These are phyloP conservation scores for Micronycteris hirsuta DNA, from an alignment of 2,113 vertebrate genomes.

Conservation along the genomic window DNA sequence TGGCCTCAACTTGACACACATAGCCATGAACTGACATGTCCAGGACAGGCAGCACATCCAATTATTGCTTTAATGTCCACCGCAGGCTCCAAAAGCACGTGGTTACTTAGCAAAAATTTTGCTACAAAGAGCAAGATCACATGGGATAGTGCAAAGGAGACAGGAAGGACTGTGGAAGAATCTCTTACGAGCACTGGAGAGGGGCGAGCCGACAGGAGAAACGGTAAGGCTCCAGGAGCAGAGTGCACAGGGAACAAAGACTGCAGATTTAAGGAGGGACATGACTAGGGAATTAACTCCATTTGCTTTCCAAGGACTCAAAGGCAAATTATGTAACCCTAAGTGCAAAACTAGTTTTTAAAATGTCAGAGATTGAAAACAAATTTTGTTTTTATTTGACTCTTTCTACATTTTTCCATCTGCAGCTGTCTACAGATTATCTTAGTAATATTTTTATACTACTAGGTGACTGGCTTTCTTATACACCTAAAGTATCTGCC, in stretches of 20 bases:
- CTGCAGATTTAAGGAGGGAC: not conserved
- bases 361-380: not conserved
- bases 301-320: not conserved
- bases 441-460: not conserved
- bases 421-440: not conserved
- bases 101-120: not conserved
- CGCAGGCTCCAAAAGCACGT: not conserved
- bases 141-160: not conserved
- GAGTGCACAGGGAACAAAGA: not conserved
- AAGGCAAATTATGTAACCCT: not conserved
- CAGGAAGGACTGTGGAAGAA: not conserved
- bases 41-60: not conserved
- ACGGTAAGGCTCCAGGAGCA: not conserved
- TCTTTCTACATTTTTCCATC: not conserved
- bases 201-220: not conserved
- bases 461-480: not conserved
- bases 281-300: not conserved
- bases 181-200: not conserved
- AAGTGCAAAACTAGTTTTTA: constrained; percentile 10
- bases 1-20: not conserved
- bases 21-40: not conserved
- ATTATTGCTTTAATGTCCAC: not conserved
- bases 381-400: not conserved
- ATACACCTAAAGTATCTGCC: not conserved
- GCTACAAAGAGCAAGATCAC: not conserved